Base-by-base conservation (phyloP, 2,888 invertebrate species). In the Scaptomyza reducta region DNA sequence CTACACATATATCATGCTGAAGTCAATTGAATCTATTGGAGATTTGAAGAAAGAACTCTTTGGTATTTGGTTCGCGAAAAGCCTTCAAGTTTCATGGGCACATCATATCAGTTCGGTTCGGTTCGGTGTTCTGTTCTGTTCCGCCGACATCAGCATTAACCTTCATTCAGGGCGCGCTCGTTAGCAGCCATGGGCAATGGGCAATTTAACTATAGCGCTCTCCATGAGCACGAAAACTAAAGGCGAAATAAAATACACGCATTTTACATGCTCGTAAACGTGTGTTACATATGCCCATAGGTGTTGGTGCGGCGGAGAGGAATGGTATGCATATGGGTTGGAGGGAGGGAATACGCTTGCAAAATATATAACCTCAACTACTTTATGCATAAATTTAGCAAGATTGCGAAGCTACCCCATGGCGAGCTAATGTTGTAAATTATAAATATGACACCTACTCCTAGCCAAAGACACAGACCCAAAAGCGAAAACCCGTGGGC, bases 401-500 rank as follows among this genome's bases (percentile, higher is more conserved):
- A 86, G 84, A 84, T 84, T 86, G 86, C 83, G 85, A 83, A 83
- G 86, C 83, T 86, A 86, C 88, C 89, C 90, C 79, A 89, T 86
- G 90, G 89, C 84, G 89, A 86, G 87, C 87, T 84, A 86, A 83
- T 87, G 86, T 87, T 85, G 89, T 90, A 90, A 90, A 90, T 90
- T 90, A 90, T 90, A 88, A 89, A 89, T 89, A 89, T 90, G 90
- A 90, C 90, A 90, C 90, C 89, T 90, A 88, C 85, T 87, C 84
- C 84, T 79, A 82, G 85, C 67, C 65, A 45, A 42, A 60, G 38
- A 38, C 16, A 16, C 35, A 46, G 58, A 53, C 65, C 59, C 54
- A 64, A 78, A 81, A 70, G 58, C 58, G n/a, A n/a, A 38, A 50
- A 50, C 38, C 80, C 82, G 82, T 82, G 82, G 82, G 80, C 80